These are phyloP conservation scores for Pseudomyrmex concolor DNA, from an alignment of 1,140 invertebrate species.

Conservation along the genomic window DNA sequence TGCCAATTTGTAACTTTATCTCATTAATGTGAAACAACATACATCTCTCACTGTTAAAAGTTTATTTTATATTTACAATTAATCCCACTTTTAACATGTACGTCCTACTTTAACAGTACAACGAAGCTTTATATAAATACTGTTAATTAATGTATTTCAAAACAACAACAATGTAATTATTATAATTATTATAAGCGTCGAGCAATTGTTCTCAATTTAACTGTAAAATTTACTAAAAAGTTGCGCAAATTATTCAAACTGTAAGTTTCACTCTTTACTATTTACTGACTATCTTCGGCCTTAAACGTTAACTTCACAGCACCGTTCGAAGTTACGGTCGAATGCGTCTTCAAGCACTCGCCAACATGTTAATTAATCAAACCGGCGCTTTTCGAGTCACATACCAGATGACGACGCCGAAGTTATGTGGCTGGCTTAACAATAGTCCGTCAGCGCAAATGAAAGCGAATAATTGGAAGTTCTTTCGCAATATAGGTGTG, in stretches of 20 bases:
- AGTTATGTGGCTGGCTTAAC: constrained; percentile 5
- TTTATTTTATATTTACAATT: constrained; percentile 4
- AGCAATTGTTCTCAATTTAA: neutral
- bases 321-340: constrained; percentile 3
- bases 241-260: neutral
- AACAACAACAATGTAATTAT: neutral
- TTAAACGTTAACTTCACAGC: neutral
- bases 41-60: neutral
- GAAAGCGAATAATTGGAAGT: constrained; percentile 11
- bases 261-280: neutral
- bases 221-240: neutral
- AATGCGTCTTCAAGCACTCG: neutral
- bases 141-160: neutral
- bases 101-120: neutral
- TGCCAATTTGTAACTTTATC: no score
- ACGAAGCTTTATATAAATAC: neutral
- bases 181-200: neutral
- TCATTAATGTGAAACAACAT: neutral
- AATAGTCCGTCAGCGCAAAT: constrained; percentile 1
- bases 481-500: neutral
- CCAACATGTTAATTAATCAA: constrained; percentile 33
- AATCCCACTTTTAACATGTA: neutral
- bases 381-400: neutral
- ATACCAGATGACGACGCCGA: neutral
- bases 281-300: neutral